These are phyloP conservation scores for Urosaurus nigricauda DNA, from an alignment of 2,797 vertebrate genomes.

Conservation along the genomic window DNA sequence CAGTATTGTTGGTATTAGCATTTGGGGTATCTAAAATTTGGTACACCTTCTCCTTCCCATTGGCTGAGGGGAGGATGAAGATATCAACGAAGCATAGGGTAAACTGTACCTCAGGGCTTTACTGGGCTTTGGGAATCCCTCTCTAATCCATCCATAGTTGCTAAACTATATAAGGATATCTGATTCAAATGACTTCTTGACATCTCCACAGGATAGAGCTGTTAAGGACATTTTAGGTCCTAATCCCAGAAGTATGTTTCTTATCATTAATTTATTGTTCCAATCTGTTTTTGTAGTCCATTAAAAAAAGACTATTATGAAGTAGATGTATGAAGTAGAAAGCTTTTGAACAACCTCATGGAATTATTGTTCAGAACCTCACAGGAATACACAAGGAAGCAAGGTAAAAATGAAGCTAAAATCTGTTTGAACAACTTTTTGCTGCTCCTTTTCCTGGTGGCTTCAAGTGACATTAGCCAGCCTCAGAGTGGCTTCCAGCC, in stretches of 20 bases:
- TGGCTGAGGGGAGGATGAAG: neutral
- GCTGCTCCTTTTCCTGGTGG: no score
- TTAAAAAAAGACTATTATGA: conserved; percentile 57
- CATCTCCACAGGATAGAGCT: conserved; percentile 66
- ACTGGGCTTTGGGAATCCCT: neutral
- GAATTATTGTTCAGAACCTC: conserved; percentile 38
- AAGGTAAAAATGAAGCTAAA: conserved; percentile 14
- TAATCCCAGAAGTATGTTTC: conserved; percentile 60
- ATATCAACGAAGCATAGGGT: neutral
- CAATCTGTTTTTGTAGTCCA: conserved; percentile 51
- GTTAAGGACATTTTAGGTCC: conserved; percentile 60
- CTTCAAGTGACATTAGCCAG: no score
- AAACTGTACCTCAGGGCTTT: neutral
- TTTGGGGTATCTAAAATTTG: neutral
- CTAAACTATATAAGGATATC: conserved; percentile 52
- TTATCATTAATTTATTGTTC: conserved; percentile 72
- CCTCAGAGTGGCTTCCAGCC: no score
- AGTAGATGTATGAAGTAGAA: conserved; percentile 23
- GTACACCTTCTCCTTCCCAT: neutral
- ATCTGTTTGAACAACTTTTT: neutral
- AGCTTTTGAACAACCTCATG: conserved; percentile 44
- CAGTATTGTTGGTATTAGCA: neutral
- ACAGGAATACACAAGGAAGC: conserved; percentile 45
- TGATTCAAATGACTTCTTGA: conserved; percentile 53
- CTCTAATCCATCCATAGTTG: neutral